Conservation (phyloP, 2,888 invertebrate species). For the Volucella zonaria region DNA sequence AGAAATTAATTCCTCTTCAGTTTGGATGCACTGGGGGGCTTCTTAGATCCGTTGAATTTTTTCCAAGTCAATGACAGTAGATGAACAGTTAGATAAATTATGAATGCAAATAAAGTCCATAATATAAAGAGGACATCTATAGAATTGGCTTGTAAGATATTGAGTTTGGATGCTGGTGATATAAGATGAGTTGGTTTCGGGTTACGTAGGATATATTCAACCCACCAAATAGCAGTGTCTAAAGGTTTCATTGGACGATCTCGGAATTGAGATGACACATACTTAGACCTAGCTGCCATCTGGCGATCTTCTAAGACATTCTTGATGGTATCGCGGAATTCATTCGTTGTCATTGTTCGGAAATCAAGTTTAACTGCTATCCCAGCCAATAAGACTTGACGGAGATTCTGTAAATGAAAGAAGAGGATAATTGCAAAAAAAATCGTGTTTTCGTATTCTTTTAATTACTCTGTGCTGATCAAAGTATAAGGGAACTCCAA, state of each 20-base stretch:
- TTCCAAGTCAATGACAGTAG: constrained; percentile 20
- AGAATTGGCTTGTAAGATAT: constrained; percentile 82
- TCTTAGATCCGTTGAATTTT: constrained; percentile 11
- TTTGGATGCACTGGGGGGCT: constrained; percentile 14
- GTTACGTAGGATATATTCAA: constrained; percentile 85
- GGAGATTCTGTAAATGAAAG: constrained; percentile 54
- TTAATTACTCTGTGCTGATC: constrained; percentile 76
- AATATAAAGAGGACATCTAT: constrained; percentile 78
- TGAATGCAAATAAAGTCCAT: not conserved
- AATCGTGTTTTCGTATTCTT: not conserved
- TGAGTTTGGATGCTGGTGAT: constrained; percentile 82
- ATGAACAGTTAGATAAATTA: constrained; percentile 11
- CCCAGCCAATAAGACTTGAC: constrained; percentile 61
- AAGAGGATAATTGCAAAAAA: not conserved
- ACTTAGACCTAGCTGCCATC: constrained; percentile 77
- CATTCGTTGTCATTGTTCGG: constrained; percentile 66
- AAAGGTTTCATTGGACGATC: constrained; percentile 84
- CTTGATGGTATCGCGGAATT: constrained; percentile 60
- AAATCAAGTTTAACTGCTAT: constrained; percentile 73
- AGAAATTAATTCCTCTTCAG: constrained; percentile 33
- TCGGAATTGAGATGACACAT: constrained; percentile 82
- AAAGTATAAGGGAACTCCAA: constrained; percentile 78
- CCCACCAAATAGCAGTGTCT: constrained; percentile 85
- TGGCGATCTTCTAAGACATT: constrained; percentile 66
- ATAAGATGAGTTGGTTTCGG: constrained; percentile 83